phyloP scores from a whole-genome alignment of 2,113 vertebrate genomes.

The Nycticebus coucang region DNA sequence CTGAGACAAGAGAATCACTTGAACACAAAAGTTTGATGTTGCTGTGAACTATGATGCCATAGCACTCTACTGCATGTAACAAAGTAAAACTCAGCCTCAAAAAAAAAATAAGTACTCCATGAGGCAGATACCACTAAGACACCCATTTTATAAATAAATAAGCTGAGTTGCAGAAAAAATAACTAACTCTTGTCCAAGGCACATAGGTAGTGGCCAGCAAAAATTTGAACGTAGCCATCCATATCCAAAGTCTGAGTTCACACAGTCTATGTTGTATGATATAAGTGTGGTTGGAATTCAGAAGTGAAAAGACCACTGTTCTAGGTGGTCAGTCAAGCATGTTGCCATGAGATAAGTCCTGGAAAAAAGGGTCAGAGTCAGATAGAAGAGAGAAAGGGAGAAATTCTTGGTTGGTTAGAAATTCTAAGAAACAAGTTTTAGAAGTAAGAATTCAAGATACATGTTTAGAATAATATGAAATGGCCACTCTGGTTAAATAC shows the following conservation, averaged over 20 bases:
- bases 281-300: not conserved
- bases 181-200: not conserved
- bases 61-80: too few relatives aligned
- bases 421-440: not conserved
- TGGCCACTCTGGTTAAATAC: not conserved
- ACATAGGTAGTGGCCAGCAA: not conserved
- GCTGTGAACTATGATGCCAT: too few relatives aligned
- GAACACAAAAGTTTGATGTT: too few relatives aligned
- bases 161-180: not conserved
- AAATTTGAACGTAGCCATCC: not conserved
- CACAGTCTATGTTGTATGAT: not conserved
- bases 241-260: not conserved
- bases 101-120: not conserved
- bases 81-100: too few relatives aligned
- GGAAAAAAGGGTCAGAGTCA: not conserved
- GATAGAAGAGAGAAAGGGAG: not conserved
- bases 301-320: not conserved
- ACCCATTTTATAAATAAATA: not conserved
- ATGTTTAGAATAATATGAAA: not conserved
- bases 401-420: not conserved
- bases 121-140: not conserved
- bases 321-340: not conserved
- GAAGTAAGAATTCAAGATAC: not conserved
- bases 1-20: too few relatives aligned
- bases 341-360: not conserved